phyloP scores from a whole-genome alignment of 2,888 invertebrate species.

The Zaprionus obscuricornis region DNA sequence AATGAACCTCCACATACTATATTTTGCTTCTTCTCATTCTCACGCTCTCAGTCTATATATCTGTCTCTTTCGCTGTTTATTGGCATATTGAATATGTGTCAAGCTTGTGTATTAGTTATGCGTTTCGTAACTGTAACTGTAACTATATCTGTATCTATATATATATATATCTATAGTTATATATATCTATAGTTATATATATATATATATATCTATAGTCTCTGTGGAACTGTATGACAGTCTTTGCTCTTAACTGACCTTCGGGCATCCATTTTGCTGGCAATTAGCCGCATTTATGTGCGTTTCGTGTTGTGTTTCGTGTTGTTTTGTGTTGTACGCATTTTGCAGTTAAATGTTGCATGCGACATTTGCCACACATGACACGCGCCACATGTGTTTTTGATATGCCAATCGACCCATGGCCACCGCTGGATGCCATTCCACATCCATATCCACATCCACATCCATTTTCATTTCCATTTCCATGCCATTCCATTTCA shows the following conservation, averaged over 20 bases:
- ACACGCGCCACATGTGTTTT: conserved; percentile 63
- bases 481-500: conserved; percentile 4
- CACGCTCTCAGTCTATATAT: conserved; percentile 31
- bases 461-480: no score
- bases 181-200: conserved; percentile 4
- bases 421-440: conserved; percentile 4
- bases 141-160: conserved; percentile 11
- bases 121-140: conserved; percentile 6
- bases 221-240: conserved; percentile 13
- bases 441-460: no score
- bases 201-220: not conserved
- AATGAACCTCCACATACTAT: no score
- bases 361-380: conserved; percentile 72
- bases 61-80: no score
- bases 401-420: conserved; percentile 62
- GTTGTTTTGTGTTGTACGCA: conserved; percentile 15
- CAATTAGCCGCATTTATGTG: conserved; percentile 69
- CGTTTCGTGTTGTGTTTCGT: conserved; percentile 34
- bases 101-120: conserved; percentile 43
- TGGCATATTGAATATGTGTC: conserved; percentile 37
- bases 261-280: conserved; percentile 44
- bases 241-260: conserved; percentile 44
- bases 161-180: not conserved
- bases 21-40: not conserved
- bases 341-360: conserved; percentile 77